Base-by-base conservation (phyloP, 2,888 invertebrate species). In the Arctia plantaginis region DNA sequence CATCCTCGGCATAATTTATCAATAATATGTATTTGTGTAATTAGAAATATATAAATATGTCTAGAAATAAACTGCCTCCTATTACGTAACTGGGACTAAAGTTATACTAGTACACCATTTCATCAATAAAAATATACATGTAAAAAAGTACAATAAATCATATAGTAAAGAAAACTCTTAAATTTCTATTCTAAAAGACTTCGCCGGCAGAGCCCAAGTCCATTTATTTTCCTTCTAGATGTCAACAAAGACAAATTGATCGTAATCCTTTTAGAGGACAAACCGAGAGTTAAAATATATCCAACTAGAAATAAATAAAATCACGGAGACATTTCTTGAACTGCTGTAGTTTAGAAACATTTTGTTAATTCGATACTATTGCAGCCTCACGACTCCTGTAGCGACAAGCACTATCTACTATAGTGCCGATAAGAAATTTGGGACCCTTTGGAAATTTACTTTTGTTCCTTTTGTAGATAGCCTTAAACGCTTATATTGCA, bases 231-330 rank as follows among this genome's bases (percentile, higher is more conserved):
- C 73, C 70, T 81, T 82, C 71, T 78, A 77, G 75, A 67, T 76
- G 73, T 77, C 83, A 72, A 79, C 75, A 85, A 80, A 77, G 78
- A 84, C 77, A 78, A 82, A 82, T 84, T 75, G 83, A 77, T 77
- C 77, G 79, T 80, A 76, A 78, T 79, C 77, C 80, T 74, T 80
- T 78, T 68, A 79, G n/a, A 82, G 73, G 81, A 51, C 71, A 68
- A 51, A 65, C 55, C 72, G 55, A 72, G 66, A 41, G 66, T 76
- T 62, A 30, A 71, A 82, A 79, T 74, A 72, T 59, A 76, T 71
- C 68, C n/a, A 68, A 73, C 71, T 72, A 74, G 47, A 77, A 76
- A 73, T 33, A 73, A 75, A 55, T 77, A 20, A 41, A 81, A 75
- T 77, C 78, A 67, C 74, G 73, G 64, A 65, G 67, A 77, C 30